Percentiles rank a stretch among this genome's conserved stretches.
phyloP scores from a whole-genome alignment of 2,888 invertebrate genomes.

The Tuta absoluta region DNA sequence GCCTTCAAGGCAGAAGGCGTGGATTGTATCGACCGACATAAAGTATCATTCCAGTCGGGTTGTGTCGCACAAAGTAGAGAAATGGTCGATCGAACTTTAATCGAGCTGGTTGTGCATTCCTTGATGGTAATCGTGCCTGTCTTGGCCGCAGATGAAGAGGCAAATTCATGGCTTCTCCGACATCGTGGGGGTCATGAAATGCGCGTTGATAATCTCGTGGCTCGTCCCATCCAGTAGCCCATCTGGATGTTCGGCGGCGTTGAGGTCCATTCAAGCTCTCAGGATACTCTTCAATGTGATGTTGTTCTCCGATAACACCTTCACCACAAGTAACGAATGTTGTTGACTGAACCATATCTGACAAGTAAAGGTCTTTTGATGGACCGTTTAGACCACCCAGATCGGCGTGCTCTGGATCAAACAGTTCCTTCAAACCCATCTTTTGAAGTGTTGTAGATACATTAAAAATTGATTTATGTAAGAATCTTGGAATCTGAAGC shows the following conservation, averaged over 20 bases:
- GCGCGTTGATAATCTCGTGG: slow-evolving; percentile 85
- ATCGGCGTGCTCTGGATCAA: slow-evolving; percentile 88
- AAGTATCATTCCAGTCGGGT: slow-evolving; percentile 94
- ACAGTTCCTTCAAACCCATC: slow-evolving; percentile 91
- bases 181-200: slow-evolving; percentile 84
- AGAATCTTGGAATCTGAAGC: slow-evolving; percentile 91
- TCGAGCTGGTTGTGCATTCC: slow-evolving; percentile 83
- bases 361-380: slow-evolving; percentile 89
- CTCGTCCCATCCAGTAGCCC: slow-evolving; percentile 76
- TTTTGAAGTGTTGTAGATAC: slow-evolving; percentile 88
- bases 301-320: slow-evolving; percentile 85
- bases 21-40: slow-evolving; percentile 95
- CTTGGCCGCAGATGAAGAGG: slow-evolving; percentile 86
- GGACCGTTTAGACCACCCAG: slow-evolving; percentile 90
- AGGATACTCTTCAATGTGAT: slow-evolving; percentile 91
- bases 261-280: slow-evolving; percentile 79
- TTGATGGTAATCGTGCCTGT: slow-evolving; percentile 86
- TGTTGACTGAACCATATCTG: slow-evolving; percentile 91
- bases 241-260: slow-evolving; percentile 69
- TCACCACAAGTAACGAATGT: slow-evolving; percentile 93
- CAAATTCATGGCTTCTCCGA: slow-evolving; percentile 78
- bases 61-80: slow-evolving; percentile 93
- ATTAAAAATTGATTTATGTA: slow-evolving; percentile 91
- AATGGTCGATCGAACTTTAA: slow-evolving; percentile 93
- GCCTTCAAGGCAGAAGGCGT: slow-evolving; percentile 86